Base-by-base conservation (phyloP, 2,888 invertebrate genomes). In the Desoria tigrina region DNA sequence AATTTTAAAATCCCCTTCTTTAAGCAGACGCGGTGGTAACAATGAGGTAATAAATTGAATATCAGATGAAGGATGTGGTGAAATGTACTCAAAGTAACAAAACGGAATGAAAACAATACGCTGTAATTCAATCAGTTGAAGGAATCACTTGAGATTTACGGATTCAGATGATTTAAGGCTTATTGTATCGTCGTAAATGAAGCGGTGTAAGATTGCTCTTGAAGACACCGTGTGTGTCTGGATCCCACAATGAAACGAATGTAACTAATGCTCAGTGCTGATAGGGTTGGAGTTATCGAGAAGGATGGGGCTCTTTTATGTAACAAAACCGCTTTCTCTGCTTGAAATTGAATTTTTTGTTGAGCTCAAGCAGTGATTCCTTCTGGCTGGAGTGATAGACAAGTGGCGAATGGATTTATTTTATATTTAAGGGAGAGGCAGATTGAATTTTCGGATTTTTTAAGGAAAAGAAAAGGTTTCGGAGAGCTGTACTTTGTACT, bases 301-400 rank as follows among this genome's bases (percentile, higher is more conserved):
- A 45, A 45, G 45, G 16, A 45, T 45, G 16, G 21, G 4, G 45
- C 45, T 45, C 21, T 21, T 6, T 45, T 16, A 18, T 39, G 9
- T 16, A 45, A 49, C 27, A 16, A 16, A 45, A 24, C 59, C n/a
- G 53, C 61, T 54, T 61, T 61, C 61, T 3, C 51, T 39, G 27
- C 39, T 51, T 16, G 49, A 58, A 58, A 42, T 45, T 45, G 45
- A 55, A 23, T 55, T 28, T 45, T 45, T 28, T 24, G 37, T 39
- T 26, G 42, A 53, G 32, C 49, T 28, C 51, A 49, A 37, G 54
- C 28, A 24, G 55, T n/a, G 27, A 50, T 49, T 55, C 28, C 64
- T 59, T 39, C 39, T 57, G 49, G 60, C 28, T 60, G 45, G 42
- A 27, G 27, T 51, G 45, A 45, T 42, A 26, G 45, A 55, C 45